Conservation (phyloP, 2,113 vertebrate species). For the Parus major region DNA sequence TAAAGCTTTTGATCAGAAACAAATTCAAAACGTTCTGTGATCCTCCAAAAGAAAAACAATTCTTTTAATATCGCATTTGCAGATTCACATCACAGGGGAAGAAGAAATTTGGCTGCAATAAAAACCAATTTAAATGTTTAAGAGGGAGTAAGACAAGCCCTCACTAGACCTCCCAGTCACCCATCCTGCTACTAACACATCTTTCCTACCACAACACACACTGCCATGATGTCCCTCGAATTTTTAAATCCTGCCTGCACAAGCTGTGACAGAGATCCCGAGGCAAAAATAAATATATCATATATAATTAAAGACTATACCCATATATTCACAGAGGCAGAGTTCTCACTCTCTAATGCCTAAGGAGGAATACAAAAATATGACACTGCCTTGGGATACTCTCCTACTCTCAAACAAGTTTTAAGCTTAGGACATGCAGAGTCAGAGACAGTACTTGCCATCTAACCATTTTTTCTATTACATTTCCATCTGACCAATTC, state of each 20-base stretch:
- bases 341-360: neutral
- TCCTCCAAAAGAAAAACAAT: neutral
- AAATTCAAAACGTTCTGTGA: neutral
- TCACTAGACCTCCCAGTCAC: neutral
- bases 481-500: neutral
- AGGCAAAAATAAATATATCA: constrained; percentile 61
- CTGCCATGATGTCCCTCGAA: neutral
- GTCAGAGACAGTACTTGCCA: neutral
- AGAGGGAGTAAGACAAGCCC: neutral
- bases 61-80: neutral
- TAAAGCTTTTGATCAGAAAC: neutral
- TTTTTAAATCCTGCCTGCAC: constrained; percentile 19
- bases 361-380: constrained; percentile 56
- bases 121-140: neutral
- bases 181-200: neutral
- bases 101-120: neutral
- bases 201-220: neutral
- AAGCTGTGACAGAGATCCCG: constrained; percentile 30
- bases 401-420: neutral
- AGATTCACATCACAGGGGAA: neutral
- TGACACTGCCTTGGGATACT: constrained; percentile 44
- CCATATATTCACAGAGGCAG: neutral
- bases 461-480: neutral
- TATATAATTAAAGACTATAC: constrained; percentile 54
- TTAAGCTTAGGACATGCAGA: neutral